A percentile compares a stretch with the other conserved stretches of the same genome.
Conservation (phyloP, 2,888 invertebrate species). For the Oscheius onirici region DNA sequence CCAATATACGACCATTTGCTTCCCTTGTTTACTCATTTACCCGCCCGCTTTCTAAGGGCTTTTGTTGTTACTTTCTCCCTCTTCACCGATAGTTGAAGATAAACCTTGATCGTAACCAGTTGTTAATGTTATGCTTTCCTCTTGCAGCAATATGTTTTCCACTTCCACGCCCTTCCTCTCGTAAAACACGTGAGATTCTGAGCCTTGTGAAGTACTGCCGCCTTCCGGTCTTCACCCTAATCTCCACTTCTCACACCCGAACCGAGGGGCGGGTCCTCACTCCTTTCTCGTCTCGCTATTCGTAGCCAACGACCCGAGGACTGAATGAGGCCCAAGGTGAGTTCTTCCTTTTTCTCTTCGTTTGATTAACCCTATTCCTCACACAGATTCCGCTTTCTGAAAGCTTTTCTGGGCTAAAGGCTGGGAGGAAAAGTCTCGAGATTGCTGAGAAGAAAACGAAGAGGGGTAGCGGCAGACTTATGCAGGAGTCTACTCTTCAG, state of each 20-base stretch:
- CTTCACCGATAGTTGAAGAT: slow-evolving; percentile 2
- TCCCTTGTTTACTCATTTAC: not conserved
- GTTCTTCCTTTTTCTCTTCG: not conserved
- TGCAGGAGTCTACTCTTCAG: not conserved
- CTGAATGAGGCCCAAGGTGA: slow-evolving; percentile 27
- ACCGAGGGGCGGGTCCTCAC: not conserved
- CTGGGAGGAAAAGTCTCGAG: not conserved
- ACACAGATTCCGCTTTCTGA: not conserved
- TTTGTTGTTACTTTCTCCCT: no score
- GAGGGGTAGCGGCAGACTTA: not conserved
- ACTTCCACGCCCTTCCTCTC: not conserved
- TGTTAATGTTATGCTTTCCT: slow-evolving; percentile 11
- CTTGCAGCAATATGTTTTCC: no score
- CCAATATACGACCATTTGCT: not conserved
- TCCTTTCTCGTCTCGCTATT: not conserved
- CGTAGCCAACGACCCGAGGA: not conserved
- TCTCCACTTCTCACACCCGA: not conserved
- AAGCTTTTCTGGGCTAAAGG: not conserved
- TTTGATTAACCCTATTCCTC: not conserved
- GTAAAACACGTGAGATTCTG: slow-evolving; percentile 7
- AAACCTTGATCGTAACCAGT: slow-evolving; percentile 13
- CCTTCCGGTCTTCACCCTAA: slow-evolving; percentile 28
- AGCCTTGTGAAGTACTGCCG: slow-evolving; percentile 18
- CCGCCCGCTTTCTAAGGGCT: not conserved
- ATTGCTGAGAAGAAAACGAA: not conserved